These are phyloP conservation scores for Chelidonichthys spinosus DNA, from an alignment of 2,797 vertebrate species.

Conservation along the genomic window DNA sequence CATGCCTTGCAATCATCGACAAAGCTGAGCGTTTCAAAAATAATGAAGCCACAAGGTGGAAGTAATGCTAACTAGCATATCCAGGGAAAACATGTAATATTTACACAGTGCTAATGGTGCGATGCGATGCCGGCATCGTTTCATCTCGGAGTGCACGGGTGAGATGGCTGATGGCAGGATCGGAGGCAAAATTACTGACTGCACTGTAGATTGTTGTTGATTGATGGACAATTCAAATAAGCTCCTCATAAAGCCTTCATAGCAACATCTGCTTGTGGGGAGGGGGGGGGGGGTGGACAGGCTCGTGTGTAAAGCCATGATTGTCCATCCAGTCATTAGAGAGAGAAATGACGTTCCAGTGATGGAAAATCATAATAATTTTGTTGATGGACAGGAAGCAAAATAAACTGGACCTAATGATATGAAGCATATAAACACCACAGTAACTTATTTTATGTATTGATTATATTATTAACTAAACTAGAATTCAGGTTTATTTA, in stretches of 20 bases:
- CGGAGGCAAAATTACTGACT: conserved; percentile 60
- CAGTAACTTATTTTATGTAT: neutral
- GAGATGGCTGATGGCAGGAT: conserved; percentile 56
- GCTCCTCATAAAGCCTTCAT: conserved; percentile 65
- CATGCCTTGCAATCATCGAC: conserved; percentile 73
- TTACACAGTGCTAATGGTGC: conserved; percentile 78
- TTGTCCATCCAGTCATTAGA: conserved; percentile 61
- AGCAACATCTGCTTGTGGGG: conserved; percentile 74
- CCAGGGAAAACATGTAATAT: conserved; percentile 82
- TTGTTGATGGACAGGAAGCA: conserved; percentile 17
- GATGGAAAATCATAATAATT: conserved; percentile 11
- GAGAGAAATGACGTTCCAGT: conserved; percentile 53
- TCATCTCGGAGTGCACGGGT: conserved; percentile 56
- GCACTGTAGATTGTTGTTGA: conserved; percentile 63
- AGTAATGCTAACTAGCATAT: conserved; percentile 82
- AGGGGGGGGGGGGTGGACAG: conserved; percentile 42
- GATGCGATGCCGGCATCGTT: conserved; percentile 64
- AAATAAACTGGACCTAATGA: neutral
- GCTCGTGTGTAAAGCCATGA: conserved; percentile 37
- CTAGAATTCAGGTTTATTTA: conserved; percentile 5
- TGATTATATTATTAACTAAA: neutral
- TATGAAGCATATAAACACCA: conserved; percentile 8
- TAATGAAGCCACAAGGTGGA: conserved; percentile 83
- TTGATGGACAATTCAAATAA: conserved; percentile 78
- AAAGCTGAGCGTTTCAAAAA: conserved; percentile 79